Evolutionary conservation across 2,888 invertebrate genomes (phyloP).

Genomic region (Caprella mutica): DNA sequence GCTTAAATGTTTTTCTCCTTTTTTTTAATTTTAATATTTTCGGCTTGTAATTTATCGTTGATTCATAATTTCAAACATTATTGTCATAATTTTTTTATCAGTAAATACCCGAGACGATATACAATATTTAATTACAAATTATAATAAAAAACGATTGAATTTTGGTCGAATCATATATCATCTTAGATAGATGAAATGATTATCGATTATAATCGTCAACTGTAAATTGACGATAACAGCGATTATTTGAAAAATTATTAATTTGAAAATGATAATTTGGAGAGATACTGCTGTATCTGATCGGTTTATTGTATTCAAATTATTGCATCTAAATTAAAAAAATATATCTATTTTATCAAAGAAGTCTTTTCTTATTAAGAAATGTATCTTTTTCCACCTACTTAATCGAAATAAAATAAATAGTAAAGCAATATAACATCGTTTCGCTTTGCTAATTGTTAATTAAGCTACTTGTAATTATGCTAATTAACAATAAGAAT

Average conservation of each 20-base stretch:
- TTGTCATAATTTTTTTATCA: neutral
- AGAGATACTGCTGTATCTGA: neutral
- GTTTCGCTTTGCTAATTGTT: too few species aligned
- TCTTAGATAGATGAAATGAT: too few species aligned
- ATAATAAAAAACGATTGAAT: neutral
- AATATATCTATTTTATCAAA: neutral
- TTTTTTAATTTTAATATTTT: neutral
- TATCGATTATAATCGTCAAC: too few species aligned
- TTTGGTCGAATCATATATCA: too few species aligned
- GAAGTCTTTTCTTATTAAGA: neutral
- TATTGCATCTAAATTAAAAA: neutral
- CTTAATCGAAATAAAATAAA: too few species aligned
- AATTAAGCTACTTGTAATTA: too few species aligned
- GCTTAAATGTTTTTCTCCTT: neutral
- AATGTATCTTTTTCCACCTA: neutral
- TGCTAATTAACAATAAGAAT: too few species aligned
- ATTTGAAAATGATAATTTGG: too few species aligned
- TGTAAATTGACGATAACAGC: too few species aligned
- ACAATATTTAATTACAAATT: neutral
- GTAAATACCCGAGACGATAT: neutral
- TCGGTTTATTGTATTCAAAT: neutral
- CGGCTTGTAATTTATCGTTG: neutral
- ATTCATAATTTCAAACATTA: neutral
- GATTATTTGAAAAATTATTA: too few species aligned
- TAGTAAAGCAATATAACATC: too few species aligned